Evolutionary conservation across 2,113 vertebrate genomes (phyloP).

Genomic region (Trachemys scripta): DNA sequence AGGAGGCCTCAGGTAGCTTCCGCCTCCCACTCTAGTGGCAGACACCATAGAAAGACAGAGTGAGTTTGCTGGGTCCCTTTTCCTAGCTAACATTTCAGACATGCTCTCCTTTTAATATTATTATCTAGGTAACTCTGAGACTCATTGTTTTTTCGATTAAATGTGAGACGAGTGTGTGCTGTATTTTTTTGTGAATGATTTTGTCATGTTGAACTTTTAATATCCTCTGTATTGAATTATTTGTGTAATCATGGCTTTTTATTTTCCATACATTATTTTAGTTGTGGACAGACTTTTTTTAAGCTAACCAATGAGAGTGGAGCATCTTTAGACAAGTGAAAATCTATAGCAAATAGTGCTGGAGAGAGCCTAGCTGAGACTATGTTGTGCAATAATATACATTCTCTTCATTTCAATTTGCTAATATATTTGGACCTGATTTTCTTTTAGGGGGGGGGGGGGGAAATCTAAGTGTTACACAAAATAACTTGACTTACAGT

Average conservation of each 20-base stretch:
- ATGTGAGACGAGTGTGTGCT: too few species aligned
- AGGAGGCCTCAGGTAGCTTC: too few species aligned
- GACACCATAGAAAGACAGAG: too few species aligned
- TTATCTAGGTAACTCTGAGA: too few species aligned
- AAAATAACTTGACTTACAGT: conserved; percentile 17
- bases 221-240: too few species aligned
- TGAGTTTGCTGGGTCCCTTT: too few species aligned
- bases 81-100: too few species aligned
- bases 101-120: too few species aligned
- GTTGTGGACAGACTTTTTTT: neutral
- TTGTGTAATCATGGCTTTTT: neutral
- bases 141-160: too few species aligned
- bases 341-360: neutral
- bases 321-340: neutral
- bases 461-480: neutral
- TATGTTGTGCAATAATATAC: neutral
- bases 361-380: neutral
- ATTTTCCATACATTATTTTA: neutral
- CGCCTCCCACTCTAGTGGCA: too few species aligned
- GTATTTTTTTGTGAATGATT: too few species aligned
- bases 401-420: neutral
- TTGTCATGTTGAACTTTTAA: too few species aligned
- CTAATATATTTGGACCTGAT: neutral
- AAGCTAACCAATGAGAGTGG: neutral
- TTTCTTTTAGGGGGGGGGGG: neutral